Percentiles rank a stretch among this genome's conserved stretches.
These are phyloP conservation scores for Caenorhabditis sulstoni DNA, from an alignment of 2,888 invertebrate genomes.

Conservation along the genomic window DNA sequence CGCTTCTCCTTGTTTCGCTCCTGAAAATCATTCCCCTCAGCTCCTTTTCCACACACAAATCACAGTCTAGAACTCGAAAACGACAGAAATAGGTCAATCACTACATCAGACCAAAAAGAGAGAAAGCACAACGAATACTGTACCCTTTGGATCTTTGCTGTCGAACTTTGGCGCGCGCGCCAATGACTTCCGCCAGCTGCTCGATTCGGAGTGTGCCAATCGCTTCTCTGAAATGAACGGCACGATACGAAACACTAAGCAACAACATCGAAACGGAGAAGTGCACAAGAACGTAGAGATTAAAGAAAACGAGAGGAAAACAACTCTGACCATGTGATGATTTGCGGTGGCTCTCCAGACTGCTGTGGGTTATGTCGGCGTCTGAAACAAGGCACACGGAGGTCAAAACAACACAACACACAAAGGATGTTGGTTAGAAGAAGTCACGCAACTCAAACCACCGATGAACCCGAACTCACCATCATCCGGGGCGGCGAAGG, in stretches of 20 bases:
- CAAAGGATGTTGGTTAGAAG: slow-evolving; percentile 34
- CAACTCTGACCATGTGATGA: slow-evolving; percentile 57
- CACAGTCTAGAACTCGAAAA: neutral
- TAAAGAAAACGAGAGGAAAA: slow-evolving; percentile 37
- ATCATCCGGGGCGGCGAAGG: slow-evolving; percentile 65
- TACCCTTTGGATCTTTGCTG: slow-evolving; percentile 70
- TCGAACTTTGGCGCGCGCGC: slow-evolving; percentile 78
- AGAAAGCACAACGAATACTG: slow-evolving; percentile 35
- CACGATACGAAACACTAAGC: slow-evolving; percentile 53
- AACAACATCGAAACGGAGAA: slow-evolving; percentile 22
- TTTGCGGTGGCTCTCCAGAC: slow-evolving; percentile 68
- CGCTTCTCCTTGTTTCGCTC: slow-evolving; percentile 76
- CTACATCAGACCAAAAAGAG: slow-evolving; percentile 42
- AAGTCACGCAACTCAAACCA: slow-evolving; percentile 23
- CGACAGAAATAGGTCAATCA: slow-evolving; percentile 36
- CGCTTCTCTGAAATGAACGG: slow-evolving; percentile 70
- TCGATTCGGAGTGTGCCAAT: slow-evolving; percentile 72
- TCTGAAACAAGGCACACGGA: slow-evolving; percentile 63
- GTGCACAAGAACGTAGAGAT: slow-evolving; percentile 28
- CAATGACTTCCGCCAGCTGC: slow-evolving; percentile 79
- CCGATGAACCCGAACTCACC: slow-evolving; percentile 36
- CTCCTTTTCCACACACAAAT: no score
- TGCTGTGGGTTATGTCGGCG: slow-evolving; percentile 72
- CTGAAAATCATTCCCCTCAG: slow-evolving; percentile 62
- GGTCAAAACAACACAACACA: slow-evolving; percentile 51